Evolutionary conservation across 2,888 invertebrate genomes (phyloP).

Genomic region (Cataglyphis livida): DNA sequence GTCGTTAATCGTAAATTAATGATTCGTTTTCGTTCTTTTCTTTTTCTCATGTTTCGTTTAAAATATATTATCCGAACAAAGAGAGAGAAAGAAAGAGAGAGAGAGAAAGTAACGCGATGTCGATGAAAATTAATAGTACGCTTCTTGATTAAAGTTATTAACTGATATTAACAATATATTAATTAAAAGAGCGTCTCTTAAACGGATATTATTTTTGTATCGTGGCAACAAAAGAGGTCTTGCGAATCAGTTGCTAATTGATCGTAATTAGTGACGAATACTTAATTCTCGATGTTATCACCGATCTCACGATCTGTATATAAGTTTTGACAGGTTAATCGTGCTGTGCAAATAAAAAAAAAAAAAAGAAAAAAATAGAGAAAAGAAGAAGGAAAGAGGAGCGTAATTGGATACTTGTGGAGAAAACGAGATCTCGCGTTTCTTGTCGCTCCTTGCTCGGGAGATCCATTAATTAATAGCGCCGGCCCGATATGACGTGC

Average conservation of each 20-base stretch:
- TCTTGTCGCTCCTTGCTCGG: constrained; percentile 33
- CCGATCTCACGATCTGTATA: constrained; percentile 21
- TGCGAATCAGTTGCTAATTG: constrained; percentile 63
- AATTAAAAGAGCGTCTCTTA: constrained; percentile 61
- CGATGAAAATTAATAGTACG: constrained; percentile 55
- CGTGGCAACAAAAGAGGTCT: constrained; percentile 25
- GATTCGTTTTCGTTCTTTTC: background rate
- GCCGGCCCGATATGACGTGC: constrained; percentile 19
- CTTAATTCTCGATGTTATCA: constrained; percentile 54
- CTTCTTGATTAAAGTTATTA: constrained; percentile 62
- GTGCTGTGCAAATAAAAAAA: constrained; percentile 34
- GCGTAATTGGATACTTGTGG: constrained; percentile 18
- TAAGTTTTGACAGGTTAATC: constrained; percentile 52
- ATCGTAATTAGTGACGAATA: constrained; percentile 59
- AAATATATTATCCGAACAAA: background rate
- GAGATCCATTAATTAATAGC: constrained; percentile 50
- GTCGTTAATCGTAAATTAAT: background rate
- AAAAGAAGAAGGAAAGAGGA: background rate
- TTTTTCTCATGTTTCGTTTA: background rate
- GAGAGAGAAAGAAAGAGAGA: background rate
- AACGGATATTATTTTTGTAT: constrained; percentile 28
- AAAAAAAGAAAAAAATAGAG: background rate
- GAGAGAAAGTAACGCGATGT: background rate
- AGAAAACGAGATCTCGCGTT: constrained; percentile 37
- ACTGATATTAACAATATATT: constrained; percentile 59